These are phyloP conservation scores for Sphenodon punctatus DNA, from an alignment of 2,797 vertebrate genomes.

Conservation along the genomic window DNA sequence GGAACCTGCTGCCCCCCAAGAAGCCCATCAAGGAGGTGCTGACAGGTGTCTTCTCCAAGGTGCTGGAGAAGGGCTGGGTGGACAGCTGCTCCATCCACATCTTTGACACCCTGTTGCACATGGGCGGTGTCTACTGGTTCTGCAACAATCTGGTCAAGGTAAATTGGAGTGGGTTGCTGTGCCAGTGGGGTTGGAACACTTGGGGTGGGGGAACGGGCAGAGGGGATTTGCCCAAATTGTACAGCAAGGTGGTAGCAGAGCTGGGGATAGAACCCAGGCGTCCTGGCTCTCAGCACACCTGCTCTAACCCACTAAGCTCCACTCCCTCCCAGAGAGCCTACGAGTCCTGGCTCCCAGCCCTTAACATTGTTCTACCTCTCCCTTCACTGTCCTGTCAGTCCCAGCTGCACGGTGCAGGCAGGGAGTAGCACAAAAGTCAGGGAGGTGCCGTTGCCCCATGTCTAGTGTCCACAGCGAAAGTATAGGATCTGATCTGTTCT, in stretches of 20 bases:
- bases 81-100: slow-evolving; percentile 94
- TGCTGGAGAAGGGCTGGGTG: slow-evolving; percentile 95
- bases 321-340: too few species aligned
- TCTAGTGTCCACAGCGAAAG: too few species aligned
- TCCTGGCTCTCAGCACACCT: too few species aligned
- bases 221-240: too few species aligned
- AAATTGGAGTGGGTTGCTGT: background rate
- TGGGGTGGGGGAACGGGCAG: background rate
- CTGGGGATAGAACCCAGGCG: too few species aligned
- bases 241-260: too few species aligned
- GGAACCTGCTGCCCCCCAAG: slow-evolving; percentile 91
- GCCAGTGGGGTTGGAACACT: too few species aligned
- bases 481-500: rapidly evolving
- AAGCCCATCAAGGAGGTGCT: slow-evolving; percentile 91
- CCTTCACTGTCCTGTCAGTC: background rate
- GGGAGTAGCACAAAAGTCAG: too few species aligned
- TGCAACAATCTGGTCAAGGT: slow-evolving; percentile 98
- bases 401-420: too few species aligned
- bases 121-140: slow-evolving; percentile 98
- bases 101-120: slow-evolving; percentile 94
- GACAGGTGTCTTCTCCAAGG: slow-evolving; percentile 85
- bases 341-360: too few species aligned
- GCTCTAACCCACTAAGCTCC: too few species aligned
- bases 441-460: too few species aligned
- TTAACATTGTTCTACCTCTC: background rate